Evolutionary conservation across 2,113 vertebrate species (phyloP).

Genomic region (Perccottus glenii): DNA sequence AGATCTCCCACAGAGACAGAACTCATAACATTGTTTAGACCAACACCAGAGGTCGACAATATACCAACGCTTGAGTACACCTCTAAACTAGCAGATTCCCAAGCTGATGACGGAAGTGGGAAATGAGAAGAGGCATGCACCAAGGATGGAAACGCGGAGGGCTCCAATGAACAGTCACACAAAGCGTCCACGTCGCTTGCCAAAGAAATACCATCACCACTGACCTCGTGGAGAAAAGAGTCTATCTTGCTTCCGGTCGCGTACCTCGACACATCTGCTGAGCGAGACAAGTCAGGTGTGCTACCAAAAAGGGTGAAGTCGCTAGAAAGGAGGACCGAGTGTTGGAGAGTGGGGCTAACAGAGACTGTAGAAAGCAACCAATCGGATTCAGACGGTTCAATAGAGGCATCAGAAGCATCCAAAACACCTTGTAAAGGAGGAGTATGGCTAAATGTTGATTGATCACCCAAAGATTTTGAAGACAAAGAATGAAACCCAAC

Average conservation of each 20-base stretch:
- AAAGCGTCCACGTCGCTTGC: slow-evolving; percentile 47
- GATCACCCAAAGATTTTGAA: slow-evolving; percentile 60
- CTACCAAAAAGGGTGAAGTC: slow-evolving; percentile 77
- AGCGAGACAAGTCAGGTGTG: slow-evolving; percentile 72
- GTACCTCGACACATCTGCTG: slow-evolving; percentile 62
- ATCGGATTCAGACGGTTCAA: slow-evolving; percentile 70
- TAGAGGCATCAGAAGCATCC: slow-evolving; percentile 67
- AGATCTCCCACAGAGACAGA: slow-evolving; percentile 54
- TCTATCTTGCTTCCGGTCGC: slow-evolving; percentile 50
- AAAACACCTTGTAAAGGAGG: slow-evolving; percentile 78
- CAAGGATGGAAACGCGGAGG: slow-evolving; percentile 44
- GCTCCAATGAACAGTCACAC: slow-evolving; percentile 63
- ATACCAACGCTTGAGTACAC: slow-evolving; percentile 43
- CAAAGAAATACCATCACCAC: slow-evolving; percentile 42
- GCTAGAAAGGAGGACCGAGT: slow-evolving; percentile 79
- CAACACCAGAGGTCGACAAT: slow-evolving; percentile 71
- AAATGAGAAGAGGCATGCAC: slow-evolving; percentile 59
- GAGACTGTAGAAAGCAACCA: slow-evolving; percentile 72
- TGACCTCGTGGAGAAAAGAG: slow-evolving; percentile 50
- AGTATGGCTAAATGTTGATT: slow-evolving; percentile 76
- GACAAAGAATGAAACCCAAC: slow-evolving; percentile 66
- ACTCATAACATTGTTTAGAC: slow-evolving; percentile 31
- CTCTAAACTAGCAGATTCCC: slow-evolving; percentile 43
- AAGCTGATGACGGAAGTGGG: slow-evolving; percentile 49
- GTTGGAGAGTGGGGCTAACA: slow-evolving; percentile 78